A percentile compares a stretch with the other conserved stretches of the same genome.
Conservation (phyloP, 2,888 invertebrate species). For the Stenchaetothrips biformis region DNA sequence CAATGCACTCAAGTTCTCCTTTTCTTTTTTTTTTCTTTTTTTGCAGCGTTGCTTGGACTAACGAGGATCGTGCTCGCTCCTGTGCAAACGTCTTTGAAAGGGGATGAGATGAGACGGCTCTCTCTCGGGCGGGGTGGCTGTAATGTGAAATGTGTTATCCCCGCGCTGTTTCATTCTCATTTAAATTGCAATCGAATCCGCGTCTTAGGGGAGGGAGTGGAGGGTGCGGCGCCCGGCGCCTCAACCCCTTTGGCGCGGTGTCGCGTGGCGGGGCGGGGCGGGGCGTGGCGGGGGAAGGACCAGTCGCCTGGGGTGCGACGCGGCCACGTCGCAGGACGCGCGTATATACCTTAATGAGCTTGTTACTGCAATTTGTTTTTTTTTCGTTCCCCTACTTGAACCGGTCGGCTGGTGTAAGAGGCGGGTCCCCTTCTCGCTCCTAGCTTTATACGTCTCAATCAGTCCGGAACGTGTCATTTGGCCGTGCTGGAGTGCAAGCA, state of each 20-base stretch:
- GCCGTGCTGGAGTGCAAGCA: background rate
- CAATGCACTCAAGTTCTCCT: too few relatives aligned
- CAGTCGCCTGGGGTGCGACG: background rate
- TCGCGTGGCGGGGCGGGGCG: background rate
- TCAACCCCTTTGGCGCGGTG: background rate
- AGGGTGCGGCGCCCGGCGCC: background rate
- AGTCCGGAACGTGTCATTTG: background rate
- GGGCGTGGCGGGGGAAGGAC: background rate
- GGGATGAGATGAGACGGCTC: too few relatives aligned
- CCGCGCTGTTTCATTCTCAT: background rate
- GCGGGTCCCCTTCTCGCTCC: background rate
- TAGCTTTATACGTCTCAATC: background rate
- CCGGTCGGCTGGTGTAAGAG: too few relatives aligned
- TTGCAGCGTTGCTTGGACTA: too few relatives aligned
- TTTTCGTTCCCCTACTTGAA: background rate
- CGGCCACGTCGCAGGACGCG: background rate
- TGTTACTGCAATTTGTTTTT: background rate
- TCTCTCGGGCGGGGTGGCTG: background rate
- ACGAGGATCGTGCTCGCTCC: too few relatives aligned
- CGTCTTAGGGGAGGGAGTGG: background rate
- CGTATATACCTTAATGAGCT: constrained; percentile 8
- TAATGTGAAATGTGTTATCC: background rate
- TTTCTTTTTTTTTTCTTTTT: too few relatives aligned
- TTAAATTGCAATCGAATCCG: constrained; percentile 21
- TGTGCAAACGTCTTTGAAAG: too few relatives aligned